These are phyloP conservation scores for Oncorhynchus mykiss DNA, from an alignment of 2,113 vertebrate genomes.

Conservation along the genomic window DNA sequence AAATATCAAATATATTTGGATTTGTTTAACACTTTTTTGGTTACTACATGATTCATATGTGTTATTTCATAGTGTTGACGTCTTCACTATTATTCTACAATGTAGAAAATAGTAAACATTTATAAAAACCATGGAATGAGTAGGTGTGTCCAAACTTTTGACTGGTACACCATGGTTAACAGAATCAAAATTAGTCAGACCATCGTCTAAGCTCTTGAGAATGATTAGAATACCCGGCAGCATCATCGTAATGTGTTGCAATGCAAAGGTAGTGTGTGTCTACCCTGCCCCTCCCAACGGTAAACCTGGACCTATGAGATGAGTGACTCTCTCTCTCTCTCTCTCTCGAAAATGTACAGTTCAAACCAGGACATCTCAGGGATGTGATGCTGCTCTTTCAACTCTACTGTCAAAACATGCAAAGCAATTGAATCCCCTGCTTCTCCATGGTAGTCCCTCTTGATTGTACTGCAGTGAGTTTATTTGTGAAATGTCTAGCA, in stretches of 20 bases:
- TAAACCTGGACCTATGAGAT: constrained; percentile 26
- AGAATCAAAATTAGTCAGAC: background rate
- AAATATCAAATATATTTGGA: too few species aligned
- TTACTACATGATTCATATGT: too few species aligned
- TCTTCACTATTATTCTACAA: too few species aligned
- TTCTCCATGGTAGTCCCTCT: background rate
- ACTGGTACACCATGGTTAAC: constrained; percentile 13
- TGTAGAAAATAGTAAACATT: too few species aligned
- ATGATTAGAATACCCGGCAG: background rate
- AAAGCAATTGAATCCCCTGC: constrained; percentile 27
- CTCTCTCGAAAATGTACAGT: constrained; percentile 2
- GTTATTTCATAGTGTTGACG: too few species aligned
- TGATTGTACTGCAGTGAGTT: too few species aligned
- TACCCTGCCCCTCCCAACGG: background rate
- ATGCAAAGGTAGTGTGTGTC: background rate
- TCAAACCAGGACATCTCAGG: constrained; percentile 23
- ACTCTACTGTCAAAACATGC: constrained; percentile 38
- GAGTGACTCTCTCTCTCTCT: constrained; percentile 7
- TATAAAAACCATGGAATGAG: too few species aligned
- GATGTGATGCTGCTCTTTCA: constrained; percentile 29
- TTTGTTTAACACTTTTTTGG: too few species aligned
- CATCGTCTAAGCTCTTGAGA: background rate
- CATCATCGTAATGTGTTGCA: background rate
- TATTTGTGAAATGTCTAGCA: too few species aligned
- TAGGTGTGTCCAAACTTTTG: background rate